Base-by-base conservation (phyloP, 2,113 vertebrate species). In the Lycaon pictus region DNA sequence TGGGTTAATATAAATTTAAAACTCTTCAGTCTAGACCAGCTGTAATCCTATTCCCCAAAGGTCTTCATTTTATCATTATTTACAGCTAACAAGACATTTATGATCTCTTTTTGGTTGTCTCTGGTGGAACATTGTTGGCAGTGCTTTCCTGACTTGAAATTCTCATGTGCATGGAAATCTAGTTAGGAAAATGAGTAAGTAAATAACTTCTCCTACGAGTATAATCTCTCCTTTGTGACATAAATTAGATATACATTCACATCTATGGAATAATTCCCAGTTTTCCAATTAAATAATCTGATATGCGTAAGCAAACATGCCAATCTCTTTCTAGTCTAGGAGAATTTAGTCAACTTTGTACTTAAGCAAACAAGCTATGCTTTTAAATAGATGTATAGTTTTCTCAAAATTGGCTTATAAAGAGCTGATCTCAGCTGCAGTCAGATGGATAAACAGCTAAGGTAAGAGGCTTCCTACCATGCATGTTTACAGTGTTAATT, bases 221-320 rank as follows among this genome's bases (percentile, higher is more conserved):
- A 76, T 97, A 98, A 97, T 97, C 84, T 95, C 90, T 97, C 96
- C 94, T 97, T 95, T 96, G 96, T 97, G 96, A 95, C 96, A 94
- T 96, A 93, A 97, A 97, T 97, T 97, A 94, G 97, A 93, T 96
- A 97, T 93, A 87, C 77, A 98, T 95, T 98, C 94, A 97, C 88
- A 97, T 98, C 81, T 98, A 93, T 97, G 93, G 90, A 97, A 93
- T 98, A 97, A 94, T 97, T 96, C 95, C 96, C 81, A 90, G 93
- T 86, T 97, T 97, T 95, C 81, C 95, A 92, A 80, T 98, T 96
- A 97, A 97, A 95, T 96, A 85, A 71, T 95, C 88, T 88, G 93
- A 88, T 91, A 88, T 37, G 71, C 93, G 48, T 65, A 89, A 92
- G 80, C 74, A 96, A 96, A 93, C 90, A 97, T 94, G 88, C 90